phyloP scores from a whole-genome alignment of 2,888 invertebrate species.

The Nephrotoma guestfalica region DNA sequence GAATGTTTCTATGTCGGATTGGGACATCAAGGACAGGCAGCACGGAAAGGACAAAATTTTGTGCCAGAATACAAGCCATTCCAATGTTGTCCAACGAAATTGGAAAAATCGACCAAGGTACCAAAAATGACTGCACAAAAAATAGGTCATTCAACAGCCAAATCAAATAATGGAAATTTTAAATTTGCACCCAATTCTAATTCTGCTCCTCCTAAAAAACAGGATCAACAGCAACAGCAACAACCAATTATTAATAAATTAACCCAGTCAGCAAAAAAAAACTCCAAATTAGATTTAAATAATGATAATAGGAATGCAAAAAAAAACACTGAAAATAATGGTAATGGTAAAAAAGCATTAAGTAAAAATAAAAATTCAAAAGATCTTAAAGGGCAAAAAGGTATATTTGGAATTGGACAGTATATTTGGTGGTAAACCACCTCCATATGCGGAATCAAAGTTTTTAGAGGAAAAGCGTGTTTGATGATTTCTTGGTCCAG shows the following conservation, averaged over 20 bases:
- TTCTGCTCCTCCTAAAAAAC: constrained; percentile 17
- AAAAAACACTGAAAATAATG: constrained; percentile 20
- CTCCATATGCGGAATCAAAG: not conserved
- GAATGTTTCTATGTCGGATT: constrained; percentile 94
- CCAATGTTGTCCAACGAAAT: constrained; percentile 84
- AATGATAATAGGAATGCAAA: constrained; percentile 10
- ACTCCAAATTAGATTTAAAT: constrained; percentile 6
- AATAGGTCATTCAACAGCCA: constrained; percentile 23
- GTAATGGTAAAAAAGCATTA: constrained; percentile 28
- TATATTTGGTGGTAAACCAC: constrained; percentile 64
- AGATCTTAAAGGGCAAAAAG: constrained; percentile 32
- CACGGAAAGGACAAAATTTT: constrained; percentile 27
- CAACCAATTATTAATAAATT: constrained; percentile 12
- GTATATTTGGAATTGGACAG: constrained; percentile 75
- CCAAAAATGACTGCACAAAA: constrained; percentile 51
- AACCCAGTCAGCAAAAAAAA: constrained; percentile 5
- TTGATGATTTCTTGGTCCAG: not conserved
- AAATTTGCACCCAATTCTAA: constrained; percentile 13
- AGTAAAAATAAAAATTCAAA: constrained; percentile 33
- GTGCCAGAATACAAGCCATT: constrained; percentile 63
- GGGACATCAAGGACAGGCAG: constrained; percentile 51
- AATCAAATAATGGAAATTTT: constrained; percentile 18
- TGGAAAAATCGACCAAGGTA: constrained; percentile 62
- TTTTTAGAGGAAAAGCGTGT: not conserved
- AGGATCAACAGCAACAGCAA: constrained; percentile 16